A percentile compares a stretch with the other conserved stretches of the same genome.
Conservation (phyloP, 2,113 vertebrate species). For the Siphamia tubifer region DNA sequence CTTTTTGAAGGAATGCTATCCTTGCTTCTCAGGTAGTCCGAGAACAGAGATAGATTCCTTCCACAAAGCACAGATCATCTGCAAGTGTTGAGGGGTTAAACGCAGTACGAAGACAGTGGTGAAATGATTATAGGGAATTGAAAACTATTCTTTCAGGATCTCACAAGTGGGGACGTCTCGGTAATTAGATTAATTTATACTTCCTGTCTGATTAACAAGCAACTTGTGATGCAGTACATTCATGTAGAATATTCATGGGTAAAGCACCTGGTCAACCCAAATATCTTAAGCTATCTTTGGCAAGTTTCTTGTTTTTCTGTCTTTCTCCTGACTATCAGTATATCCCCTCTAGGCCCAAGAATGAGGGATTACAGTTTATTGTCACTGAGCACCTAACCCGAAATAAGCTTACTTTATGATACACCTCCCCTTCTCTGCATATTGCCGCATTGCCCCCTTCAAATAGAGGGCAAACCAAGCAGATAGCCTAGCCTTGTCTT, state of each 20-base stretch:
- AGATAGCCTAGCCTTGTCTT: constrained; percentile 64
- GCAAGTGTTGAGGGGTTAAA: constrained; percentile 2
- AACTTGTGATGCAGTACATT: not conserved
- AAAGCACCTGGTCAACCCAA: constrained; percentile 11
- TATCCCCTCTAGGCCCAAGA: constrained; percentile 31
- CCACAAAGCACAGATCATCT: constrained; percentile 17
- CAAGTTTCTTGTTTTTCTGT: not conserved
- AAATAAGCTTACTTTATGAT: constrained; percentile 62
- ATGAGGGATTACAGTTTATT: constrained; percentile 54
- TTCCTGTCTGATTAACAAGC: constrained; percentile 12
- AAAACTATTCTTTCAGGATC: not conserved
- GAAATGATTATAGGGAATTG: not conserved
- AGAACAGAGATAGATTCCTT: constrained; percentile 46
- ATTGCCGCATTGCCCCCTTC: constrained; percentile 49
- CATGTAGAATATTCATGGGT: not conserved
- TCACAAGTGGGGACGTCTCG: not conserved
- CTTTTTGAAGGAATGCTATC: constrained; percentile 64
- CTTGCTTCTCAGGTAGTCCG: constrained; percentile 6
- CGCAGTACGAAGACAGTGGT: not conserved
- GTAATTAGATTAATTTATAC: constrained; percentile 12
- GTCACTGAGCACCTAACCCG: constrained; percentile 43
- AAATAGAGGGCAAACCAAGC: constrained; percentile 53
- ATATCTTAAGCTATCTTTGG: constrained; percentile 8
- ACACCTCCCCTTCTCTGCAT: constrained; percentile 45
- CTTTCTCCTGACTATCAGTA: constrained; percentile 10